Base-by-base conservation (phyloP, 2,888 invertebrate genomes). In the Apomyelois bistriatella region DNA sequence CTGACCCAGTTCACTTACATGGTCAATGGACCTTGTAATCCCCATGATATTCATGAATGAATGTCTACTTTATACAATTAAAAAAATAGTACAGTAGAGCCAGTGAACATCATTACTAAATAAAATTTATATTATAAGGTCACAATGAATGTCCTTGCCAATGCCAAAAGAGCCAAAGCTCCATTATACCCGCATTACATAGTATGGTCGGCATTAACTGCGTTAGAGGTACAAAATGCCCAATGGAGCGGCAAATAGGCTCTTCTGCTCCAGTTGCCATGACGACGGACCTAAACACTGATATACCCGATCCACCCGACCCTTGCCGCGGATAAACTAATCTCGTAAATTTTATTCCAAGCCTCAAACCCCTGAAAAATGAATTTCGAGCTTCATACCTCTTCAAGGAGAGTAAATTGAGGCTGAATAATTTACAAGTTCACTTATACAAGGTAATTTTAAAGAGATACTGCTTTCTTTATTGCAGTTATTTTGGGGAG, bases 241-340 rank as follows among this genome's bases (percentile, higher is more conserved):
- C 83, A 80, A 76, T 86, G 82, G 76, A 78, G 76, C 84, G 85
- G 71, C 58, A 82, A 86, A 87, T 84, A 74, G 82, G 82, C 79
- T 76, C 81, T 88, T 87, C 86, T 85, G 85, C 85, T 72, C 82
- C 75, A 82, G 73, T 86, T 81, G 72, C 67, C 64, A 66, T 72
- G 64, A 73, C 68, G 64, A 74, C 74, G 71, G 62, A 69, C 72
- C 76, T 74, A 70, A 72, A 77, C 77, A 80, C 65, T 72, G 78
- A 76, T 77, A 76, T 51, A 42, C 54, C 64, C 53, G 57, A 54
- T 59, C 65, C 65, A 38, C 55, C 64, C 54, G 57, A 55, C 60
- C 66, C 65, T 64, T 63, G 59, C 55, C 62, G 58, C 62, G 66
- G 63, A 71, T 78, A 72, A 80, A 79, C 76, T 79, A 77, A 82